Evolutionary conservation across 2,888 invertebrate species (phyloP), one percentile per base, ranked within the genome.

Genomic region (Notocelia uddmanniana): DNA sequence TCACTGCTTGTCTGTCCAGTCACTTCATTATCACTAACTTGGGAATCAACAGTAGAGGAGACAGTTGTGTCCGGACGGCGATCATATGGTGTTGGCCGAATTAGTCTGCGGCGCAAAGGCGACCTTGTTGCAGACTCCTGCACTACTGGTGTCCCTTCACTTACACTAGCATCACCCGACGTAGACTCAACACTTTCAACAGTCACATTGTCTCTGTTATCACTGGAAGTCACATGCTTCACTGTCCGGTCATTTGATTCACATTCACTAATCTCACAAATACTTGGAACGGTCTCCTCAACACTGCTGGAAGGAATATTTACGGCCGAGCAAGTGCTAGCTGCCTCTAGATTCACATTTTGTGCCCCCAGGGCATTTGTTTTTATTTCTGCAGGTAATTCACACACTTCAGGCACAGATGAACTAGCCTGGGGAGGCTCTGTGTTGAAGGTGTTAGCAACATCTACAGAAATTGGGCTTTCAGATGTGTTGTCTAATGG

Each of bases 121-220:
- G 91, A 90, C 76, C 86, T 83, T 41, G 87, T 85, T 68, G 81
- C 77, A 71, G 84, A 78, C 75, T 90, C 90, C 52, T 78, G 75
- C 54, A 78, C 76, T 73, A 79, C 76, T 69, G 78, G 75, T 78
- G 83, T 87, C 72, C 81, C 85, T 80, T 88, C 90, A 89, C 90
- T 88, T 79, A 88, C 85, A 89, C 87, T 89, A 87, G 82, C 89
- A 82, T 92, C 93, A 92, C 89, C 91, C 76, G 92, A 93, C 45
- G 93, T 92, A 75, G 93, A 91, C 84, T 93, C 92, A 68, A 89
- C 93, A 89, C 88, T 91, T 87, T 91, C 93, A 77, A 92, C 87
- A 81, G 85, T 89, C 77, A 93, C 87, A 87, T 85, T 89, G 86
- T 91, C 90, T 77, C 85, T 82, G 79, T 77, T 89, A 83, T 89